Evolutionary conservation across 2,888 invertebrate genomes (phyloP).

Genomic region (Opisthograptis luteolata): DNA sequence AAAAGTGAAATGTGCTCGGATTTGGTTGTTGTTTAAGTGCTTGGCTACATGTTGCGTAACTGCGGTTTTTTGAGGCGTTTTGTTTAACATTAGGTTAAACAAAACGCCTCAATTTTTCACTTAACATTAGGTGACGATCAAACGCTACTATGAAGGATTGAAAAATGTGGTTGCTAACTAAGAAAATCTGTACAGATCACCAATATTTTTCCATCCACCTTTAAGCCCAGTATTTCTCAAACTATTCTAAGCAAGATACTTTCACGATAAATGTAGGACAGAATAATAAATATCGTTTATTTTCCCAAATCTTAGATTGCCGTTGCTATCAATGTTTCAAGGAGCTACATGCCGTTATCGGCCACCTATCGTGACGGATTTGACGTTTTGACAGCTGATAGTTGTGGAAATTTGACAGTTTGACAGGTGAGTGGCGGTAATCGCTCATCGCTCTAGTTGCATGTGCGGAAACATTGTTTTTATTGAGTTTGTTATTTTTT

Average conservation of each 20-base stretch:
- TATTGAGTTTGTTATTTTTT: constrained; percentile 10
- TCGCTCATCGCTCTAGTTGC: constrained; percentile 22
- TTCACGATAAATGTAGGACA: constrained; percentile 25
- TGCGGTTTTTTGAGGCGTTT: no score
- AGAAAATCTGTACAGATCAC: no score
- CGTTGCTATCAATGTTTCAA: constrained; percentile 36
- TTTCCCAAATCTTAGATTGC: constrained; percentile 38
- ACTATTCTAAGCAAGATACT: no score
- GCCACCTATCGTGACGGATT: constrained; percentile 55
- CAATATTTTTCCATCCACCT: no score
- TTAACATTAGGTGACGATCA: no score
- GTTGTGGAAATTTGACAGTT: constrained; percentile 53
- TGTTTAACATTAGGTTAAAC: no score
- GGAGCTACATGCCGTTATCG: constrained; percentile 35
- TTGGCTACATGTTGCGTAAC: no score
- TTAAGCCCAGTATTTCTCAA: no score
- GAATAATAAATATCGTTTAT: constrained; percentile 19
- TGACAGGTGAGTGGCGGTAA: constrained; percentile 63
- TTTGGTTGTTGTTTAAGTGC: not conserved
- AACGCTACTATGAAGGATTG: no score
- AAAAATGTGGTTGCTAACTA: no score
- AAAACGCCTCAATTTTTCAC: no score
- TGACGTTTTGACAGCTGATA: constrained; percentile 67
- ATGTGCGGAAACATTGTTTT: constrained; percentile 19
- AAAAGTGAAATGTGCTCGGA: constrained; percentile 5